phyloP scores from a whole-genome alignment of 2,113 vertebrate genomes.

The Ranitomeya imitator region DNA sequence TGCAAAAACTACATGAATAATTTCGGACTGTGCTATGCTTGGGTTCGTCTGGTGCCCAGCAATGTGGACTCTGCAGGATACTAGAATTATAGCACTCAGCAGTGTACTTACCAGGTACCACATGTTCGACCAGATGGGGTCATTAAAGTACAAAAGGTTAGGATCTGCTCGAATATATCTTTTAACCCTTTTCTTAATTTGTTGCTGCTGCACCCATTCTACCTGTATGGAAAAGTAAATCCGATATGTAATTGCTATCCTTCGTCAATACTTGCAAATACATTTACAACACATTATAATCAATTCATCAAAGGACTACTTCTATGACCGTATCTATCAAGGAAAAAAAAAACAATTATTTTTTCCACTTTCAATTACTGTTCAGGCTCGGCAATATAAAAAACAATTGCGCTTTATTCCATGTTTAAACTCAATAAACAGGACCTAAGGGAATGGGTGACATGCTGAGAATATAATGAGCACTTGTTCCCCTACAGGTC shows the following conservation, averaged over 20 bases:
- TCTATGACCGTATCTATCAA: background rate
- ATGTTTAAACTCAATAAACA: conserved; percentile 27
- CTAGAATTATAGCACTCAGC: background rate
- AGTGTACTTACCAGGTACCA: conserved; percentile 89
- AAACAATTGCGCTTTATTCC: conserved; percentile 2
- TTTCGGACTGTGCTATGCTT: background rate
- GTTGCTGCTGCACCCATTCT: conserved; percentile 87
- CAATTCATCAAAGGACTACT: background rate
- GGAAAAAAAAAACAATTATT: background rate
- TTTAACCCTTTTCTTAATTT: conserved; percentile 85
- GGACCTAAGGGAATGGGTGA: conserved; percentile 12
- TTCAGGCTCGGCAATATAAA: background rate
- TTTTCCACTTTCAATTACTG: conserved; percentile 25
- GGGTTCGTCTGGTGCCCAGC: background rate
- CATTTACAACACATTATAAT: background rate
- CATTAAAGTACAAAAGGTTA: conserved; percentile 78
- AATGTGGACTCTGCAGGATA: background rate
- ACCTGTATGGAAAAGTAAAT: conserved; percentile 71
- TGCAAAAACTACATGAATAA: background rate
- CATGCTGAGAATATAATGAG: conserved; percentile 20
- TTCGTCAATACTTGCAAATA: background rate
- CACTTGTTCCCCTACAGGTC: background rate
- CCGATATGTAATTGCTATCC: too few species aligned
- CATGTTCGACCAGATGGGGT: conserved; percentile 93
- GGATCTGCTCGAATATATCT: conserved; percentile 71